Percentiles rank a stretch among this genome's conserved stretches.
These are phyloP conservation scores for Hemiprocne comata DNA, from an alignment of 2,113 vertebrate genomes.

Conservation along the genomic window DNA sequence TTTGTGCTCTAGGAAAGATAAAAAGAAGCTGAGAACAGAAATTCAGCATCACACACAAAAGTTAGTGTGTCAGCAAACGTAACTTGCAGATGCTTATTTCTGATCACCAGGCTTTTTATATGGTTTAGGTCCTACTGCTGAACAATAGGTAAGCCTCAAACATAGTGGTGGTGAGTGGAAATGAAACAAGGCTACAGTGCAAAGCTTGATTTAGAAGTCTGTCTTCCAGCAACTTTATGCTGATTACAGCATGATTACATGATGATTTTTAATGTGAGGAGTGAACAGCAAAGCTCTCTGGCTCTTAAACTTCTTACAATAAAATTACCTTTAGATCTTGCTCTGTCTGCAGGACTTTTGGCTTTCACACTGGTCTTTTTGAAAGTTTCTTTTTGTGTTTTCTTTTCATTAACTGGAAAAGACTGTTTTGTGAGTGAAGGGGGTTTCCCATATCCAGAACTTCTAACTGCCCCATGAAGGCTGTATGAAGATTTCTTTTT, in stretches of 20 bases:
- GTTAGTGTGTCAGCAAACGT: not conserved
- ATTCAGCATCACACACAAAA: not conserved
- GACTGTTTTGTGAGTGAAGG: constrained; percentile 61
- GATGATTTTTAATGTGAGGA: not conserved
- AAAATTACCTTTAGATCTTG: constrained; percentile 78
- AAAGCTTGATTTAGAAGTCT: not conserved
- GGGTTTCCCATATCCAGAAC: constrained; percentile 78
- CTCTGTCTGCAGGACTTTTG: constrained; percentile 54
- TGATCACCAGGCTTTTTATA: not conserved
- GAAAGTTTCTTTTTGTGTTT: constrained; percentile 63
- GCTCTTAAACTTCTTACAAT: not conserved
- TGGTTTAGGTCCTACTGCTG: not conserved
- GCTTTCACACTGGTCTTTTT: constrained; percentile 59
- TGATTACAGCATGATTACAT: not conserved
- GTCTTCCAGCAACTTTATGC: not conserved
- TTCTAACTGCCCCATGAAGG: constrained; percentile 64
- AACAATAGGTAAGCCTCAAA: not conserved
- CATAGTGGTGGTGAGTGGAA: not conserved
- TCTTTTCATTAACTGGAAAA: constrained; percentile 66
- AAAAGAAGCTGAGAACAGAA: not conserved
- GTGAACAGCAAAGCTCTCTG: not conserved
- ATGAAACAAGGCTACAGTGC: not conserved
- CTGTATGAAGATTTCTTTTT: constrained; percentile 70
- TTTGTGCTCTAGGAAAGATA: not conserved
- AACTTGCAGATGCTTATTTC: not conserved